These are phyloP conservation scores for Cydia amplana DNA, from an alignment of 1,140 invertebrate species.

Conservation along the genomic window DNA sequence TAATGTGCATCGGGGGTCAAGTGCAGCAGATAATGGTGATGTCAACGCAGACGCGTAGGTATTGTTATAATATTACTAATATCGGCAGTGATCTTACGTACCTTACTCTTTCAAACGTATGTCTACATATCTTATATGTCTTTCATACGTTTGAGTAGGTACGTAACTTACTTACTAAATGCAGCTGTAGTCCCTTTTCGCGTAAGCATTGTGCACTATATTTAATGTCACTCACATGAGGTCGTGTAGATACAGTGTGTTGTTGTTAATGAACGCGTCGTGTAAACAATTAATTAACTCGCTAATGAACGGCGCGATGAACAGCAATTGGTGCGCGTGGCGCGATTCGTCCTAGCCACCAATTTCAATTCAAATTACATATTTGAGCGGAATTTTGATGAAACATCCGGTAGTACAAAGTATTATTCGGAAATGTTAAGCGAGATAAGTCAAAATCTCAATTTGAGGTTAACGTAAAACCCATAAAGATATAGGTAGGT, in stretches of 20 bases:
- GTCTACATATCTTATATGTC: no score
- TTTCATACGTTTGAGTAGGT: no score
- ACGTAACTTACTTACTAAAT: no score
- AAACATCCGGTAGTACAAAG: slow-evolving; percentile 1
- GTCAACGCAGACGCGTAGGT: background rate
- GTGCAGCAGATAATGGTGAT: slow-evolving; percentile 14
- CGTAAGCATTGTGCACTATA: background rate
- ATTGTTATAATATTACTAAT: background rate
- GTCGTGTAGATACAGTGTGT: background rate
- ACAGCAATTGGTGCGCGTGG: background rate
- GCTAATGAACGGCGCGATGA: slow-evolving; percentile 17
- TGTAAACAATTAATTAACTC: slow-evolving; percentile 18
- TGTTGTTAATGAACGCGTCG: slow-evolving; percentile 12
- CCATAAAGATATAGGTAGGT: no score
- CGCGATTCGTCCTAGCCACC: background rate
- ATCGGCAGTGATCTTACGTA: background rate
- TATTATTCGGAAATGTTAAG: background rate
- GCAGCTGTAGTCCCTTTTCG: no score
- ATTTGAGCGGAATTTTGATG: slow-evolving; percentile 1
- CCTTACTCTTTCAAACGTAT: no score
- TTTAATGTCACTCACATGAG: background rate
- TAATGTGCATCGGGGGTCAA: slow-evolving; percentile 23
- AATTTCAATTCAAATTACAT: slow-evolving; percentile 14
- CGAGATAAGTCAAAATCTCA: no score
- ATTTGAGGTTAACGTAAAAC: no score